Percentiles rank a stretch among this genome's conserved stretches.
Evolutionary conservation across 2,888 invertebrate genomes (phyloP).

Genomic region (Eupithecia vulgata): DNA sequence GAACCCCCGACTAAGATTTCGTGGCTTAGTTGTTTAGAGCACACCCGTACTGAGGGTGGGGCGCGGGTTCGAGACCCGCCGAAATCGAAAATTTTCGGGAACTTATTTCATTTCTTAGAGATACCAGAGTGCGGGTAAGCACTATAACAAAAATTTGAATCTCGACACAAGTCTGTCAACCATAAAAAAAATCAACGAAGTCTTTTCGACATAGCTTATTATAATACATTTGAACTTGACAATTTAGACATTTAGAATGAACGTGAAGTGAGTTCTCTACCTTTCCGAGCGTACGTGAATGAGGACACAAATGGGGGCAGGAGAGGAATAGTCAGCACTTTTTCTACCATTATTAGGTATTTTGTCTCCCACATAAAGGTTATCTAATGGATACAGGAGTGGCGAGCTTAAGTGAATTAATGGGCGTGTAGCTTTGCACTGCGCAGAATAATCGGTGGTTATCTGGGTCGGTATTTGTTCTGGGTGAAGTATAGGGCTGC

Average conservation of each 20-base stretch:
- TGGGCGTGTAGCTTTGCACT: slow-evolving; percentile 23
- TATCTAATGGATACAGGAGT: slow-evolving; percentile 40
- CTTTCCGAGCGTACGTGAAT: slow-evolving; percentile 17
- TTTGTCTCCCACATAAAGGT: slow-evolving; percentile 40
- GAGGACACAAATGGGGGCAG: slow-evolving; percentile 8
- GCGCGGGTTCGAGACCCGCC: too few species aligned
- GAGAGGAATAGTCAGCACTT: slow-evolving; percentile 38
- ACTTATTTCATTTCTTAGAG: too few species aligned
- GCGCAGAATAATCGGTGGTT: slow-evolving; percentile 4
- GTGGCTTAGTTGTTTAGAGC: too few species aligned
- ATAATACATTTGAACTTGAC: too few species aligned
- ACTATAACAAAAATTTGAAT: too few species aligned
- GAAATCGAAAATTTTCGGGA: too few species aligned
- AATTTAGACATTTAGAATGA: slow-evolving; percentile 6
- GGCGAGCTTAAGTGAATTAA: slow-evolving; percentile 27
- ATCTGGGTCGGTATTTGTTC: background rate
- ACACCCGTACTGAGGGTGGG: too few species aligned
- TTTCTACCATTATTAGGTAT: slow-evolving; percentile 43
- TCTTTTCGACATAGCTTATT: background rate
- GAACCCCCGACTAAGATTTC: too few species aligned
- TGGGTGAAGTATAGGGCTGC: background rate
- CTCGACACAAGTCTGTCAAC: too few species aligned
- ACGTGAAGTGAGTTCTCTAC: background rate
- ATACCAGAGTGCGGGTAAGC: too few species aligned
- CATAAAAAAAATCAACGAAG: too few species aligned